A percentile compares a stretch with the other conserved stretches of the same genome.
Conservation (phyloP, 2,888 invertebrate genomes). For the Quadroppia sp. region DNA sequence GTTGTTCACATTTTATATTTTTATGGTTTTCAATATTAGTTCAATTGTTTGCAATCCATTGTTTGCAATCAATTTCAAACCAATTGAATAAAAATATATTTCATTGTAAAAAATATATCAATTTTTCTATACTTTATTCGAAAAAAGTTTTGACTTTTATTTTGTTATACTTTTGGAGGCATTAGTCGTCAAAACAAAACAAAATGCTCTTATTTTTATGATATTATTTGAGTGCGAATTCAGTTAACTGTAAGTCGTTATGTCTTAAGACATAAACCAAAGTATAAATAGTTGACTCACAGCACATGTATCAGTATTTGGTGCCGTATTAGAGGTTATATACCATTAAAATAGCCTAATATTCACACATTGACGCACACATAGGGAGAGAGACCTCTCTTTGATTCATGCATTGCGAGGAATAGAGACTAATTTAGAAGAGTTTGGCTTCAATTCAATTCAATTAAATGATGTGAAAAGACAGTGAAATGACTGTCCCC, state of each 20-base stretch:
- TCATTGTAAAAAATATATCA: background rate
- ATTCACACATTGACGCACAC: conserved; percentile 31
- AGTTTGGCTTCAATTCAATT: conserved; percentile 15
- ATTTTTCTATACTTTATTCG: no score
- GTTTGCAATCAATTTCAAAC: background rate
- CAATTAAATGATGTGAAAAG: conserved; percentile 6
- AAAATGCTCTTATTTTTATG: conserved; percentile 29
- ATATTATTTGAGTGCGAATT: conserved; percentile 31
- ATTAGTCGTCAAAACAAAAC: conserved; percentile 24
- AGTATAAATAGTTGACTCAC: conserved; percentile 10
- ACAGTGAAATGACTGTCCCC: background rate
- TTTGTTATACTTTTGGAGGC: background rate
- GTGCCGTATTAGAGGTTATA: background rate
- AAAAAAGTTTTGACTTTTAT: background rate
- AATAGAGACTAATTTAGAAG: conserved; percentile 25
- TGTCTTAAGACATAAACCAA: conserved; percentile 35
- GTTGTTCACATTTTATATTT: no score
- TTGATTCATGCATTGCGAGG: conserved; percentile 24
- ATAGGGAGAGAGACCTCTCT: background rate
- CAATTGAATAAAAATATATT: background rate
- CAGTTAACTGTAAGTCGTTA: conserved; percentile 36
- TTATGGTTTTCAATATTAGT: background rate
- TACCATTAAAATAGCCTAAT: conserved; percentile 33
- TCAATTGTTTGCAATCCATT: conserved; percentile 4
- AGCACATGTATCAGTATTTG: background rate